Conservation (phyloP, 2,113 vertebrate species). For the Sander lucioperca region DNA sequence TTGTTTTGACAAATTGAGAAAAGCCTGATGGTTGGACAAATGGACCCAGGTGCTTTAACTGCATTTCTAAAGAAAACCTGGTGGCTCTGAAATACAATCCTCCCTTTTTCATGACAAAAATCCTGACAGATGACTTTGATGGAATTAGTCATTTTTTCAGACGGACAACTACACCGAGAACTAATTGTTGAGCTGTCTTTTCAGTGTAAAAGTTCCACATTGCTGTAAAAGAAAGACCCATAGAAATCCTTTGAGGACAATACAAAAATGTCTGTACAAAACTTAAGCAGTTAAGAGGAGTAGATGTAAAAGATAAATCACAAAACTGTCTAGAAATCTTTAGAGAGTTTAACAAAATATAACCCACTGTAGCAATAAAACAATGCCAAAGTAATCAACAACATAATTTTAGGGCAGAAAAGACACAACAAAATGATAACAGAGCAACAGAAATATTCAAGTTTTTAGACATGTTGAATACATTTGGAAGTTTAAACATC, state of each 20-base stretch:
- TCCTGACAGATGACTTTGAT: background rate
- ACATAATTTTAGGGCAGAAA: background rate
- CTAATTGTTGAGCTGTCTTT: background rate
- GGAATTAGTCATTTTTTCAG: too few species aligned
- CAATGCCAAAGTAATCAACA: background rate
- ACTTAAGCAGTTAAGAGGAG: too few species aligned
- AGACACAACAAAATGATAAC: background rate
- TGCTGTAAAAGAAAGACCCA: background rate
- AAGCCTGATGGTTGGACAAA: background rate
- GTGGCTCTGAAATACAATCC: slow-evolving; percentile 11
- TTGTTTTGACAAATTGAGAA: background rate
- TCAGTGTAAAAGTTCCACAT: background rate
- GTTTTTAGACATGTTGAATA: background rate
- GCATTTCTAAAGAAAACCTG: slow-evolving; percentile 12
- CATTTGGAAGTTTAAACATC: background rate
- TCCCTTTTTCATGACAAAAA: background rate
- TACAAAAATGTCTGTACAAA: background rate
- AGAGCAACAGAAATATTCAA: background rate
- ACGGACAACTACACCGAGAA: background rate
- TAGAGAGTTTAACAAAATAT: background rate
- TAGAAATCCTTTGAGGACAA: background rate
- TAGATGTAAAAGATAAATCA: background rate
- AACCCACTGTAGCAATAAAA: background rate
- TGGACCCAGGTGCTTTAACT: background rate
- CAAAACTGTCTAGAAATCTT: background rate